Evolutionary conservation across 2,797 vertebrate species (phyloP).

Genomic region (Xiphophorus birchmanni): DNA sequence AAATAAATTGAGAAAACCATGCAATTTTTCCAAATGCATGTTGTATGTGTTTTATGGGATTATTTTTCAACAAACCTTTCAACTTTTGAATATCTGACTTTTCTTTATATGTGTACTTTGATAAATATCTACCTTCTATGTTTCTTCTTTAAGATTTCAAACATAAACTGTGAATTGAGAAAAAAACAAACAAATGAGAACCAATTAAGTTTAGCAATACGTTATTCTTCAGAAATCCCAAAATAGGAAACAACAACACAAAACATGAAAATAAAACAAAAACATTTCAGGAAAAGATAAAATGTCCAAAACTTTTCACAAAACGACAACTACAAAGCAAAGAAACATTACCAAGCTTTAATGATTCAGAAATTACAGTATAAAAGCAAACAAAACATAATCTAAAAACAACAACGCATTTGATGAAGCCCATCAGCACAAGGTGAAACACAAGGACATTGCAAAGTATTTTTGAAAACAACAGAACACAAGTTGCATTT

Average conservation of each 20-base stretch:
- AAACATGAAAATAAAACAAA: neutral
- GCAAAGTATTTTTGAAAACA: neutral
- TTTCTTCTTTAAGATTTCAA: neutral
- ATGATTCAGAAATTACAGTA: neutral
- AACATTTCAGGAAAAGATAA: neutral
- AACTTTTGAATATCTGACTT: too few species aligned
- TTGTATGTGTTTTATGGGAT: too few species aligned
- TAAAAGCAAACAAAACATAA: neutral
- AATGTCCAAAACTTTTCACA: neutral
- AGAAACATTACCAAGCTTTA: neutral
- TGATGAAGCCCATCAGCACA: neutral
- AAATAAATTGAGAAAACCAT: too few species aligned
- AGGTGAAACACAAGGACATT: neutral
- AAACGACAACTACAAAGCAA: neutral
- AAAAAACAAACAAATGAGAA: neutral
- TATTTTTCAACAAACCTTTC: too few species aligned
- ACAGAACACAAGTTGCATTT: neutral
- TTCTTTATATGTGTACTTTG: neutral
- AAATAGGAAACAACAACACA: neutral
- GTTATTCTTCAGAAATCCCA: neutral
- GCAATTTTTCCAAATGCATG: too few species aligned
- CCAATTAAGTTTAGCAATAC: neutral
- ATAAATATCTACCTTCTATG: neutral
- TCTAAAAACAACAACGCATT: neutral
- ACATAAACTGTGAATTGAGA: neutral